phyloP scores from a whole-genome alignment of 1,140 invertebrate genomes.

The Stegodyphus dumicola region DNA sequence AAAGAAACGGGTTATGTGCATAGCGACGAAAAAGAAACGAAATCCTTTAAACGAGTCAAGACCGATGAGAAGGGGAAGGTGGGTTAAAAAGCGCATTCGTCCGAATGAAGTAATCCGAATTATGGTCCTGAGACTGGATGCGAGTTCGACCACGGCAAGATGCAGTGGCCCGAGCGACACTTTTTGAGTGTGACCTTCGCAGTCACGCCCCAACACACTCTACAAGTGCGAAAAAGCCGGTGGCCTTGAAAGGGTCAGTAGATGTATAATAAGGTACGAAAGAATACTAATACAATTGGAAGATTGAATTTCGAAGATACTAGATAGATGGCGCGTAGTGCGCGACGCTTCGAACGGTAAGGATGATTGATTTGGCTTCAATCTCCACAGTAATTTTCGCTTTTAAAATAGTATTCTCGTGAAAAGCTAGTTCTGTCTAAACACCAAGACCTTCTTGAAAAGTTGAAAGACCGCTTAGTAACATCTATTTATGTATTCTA shows the following conservation, averaged over 20 bases:
- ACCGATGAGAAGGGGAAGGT: too few relatives aligned
- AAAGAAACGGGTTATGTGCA: background rate
- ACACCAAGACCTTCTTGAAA: too few relatives aligned
- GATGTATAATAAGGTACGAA: slow-evolving; percentile 36
- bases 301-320: slow-evolving; percentile 2
- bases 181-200: slow-evolving; percentile 41
- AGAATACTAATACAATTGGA: slow-evolving; percentile 9
- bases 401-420: too few relatives aligned
- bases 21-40: too few relatives aligned
- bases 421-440: too few relatives aligned
- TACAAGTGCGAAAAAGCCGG: slow-evolving; percentile 43
- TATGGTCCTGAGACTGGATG: slow-evolving; percentile 24
- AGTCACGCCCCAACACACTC: slow-evolving; percentile 43
- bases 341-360: too few relatives aligned
- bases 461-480: too few relatives aligned
- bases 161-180: slow-evolving; percentile 39
- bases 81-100: too few relatives aligned
- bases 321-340: background rate
- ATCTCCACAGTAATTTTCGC: too few relatives aligned
- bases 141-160: background rate
- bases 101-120: background rate
- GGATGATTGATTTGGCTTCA: too few relatives aligned
- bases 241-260: slow-evolving; percentile 50
- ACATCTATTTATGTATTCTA: too few relatives aligned
- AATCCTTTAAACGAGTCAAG: too few relatives aligned